These are phyloP conservation scores for Trematomus bernacchii DNA, from an alignment of 2,797 vertebrate genomes.

Conservation along the genomic window DNA sequence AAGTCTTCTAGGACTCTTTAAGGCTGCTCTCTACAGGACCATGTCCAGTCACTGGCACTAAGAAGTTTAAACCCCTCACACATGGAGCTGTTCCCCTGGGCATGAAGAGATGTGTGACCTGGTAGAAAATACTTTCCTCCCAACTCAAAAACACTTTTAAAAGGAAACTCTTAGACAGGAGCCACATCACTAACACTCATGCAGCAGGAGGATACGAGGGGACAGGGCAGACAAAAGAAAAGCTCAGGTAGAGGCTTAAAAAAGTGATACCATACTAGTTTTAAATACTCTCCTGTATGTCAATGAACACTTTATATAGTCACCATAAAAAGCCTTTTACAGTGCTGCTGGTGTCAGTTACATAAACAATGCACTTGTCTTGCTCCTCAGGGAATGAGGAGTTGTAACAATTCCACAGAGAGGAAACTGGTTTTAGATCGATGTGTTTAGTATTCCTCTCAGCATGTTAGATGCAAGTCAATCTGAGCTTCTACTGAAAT, in stretches of 20 bases:
- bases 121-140: constrained; percentile 27
- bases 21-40: constrained; percentile 58
- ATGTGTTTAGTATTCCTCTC: constrained; percentile 23
- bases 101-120: constrained; percentile 53
- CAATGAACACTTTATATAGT: constrained; percentile 19
- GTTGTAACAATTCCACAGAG: constrained; percentile 30
- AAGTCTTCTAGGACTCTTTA: constrained; percentile 74
- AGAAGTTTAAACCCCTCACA: constrained; percentile 50
- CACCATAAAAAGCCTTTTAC: constrained; percentile 20
- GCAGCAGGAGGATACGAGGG: background rate
- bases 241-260: constrained; percentile 35
- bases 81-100: constrained; percentile 43
- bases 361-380: constrained; percentile 51
- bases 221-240: constrained; percentile 20
- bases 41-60: constrained; percentile 57
- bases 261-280: constrained; percentile 25
- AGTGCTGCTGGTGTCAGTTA: constrained; percentile 42
- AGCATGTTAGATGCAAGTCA: background rate
- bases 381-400: constrained; percentile 37
- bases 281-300: constrained; percentile 26
- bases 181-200: constrained; percentile 13
- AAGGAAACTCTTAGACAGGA: constrained; percentile 25
- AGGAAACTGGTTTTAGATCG: constrained; percentile 31
- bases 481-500: constrained; percentile 23
- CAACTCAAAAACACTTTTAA: constrained; percentile 27